These are phyloP conservation scores for Ceryle rudis DNA, from an alignment of 2,797 vertebrate species.

Conservation along the genomic window DNA sequence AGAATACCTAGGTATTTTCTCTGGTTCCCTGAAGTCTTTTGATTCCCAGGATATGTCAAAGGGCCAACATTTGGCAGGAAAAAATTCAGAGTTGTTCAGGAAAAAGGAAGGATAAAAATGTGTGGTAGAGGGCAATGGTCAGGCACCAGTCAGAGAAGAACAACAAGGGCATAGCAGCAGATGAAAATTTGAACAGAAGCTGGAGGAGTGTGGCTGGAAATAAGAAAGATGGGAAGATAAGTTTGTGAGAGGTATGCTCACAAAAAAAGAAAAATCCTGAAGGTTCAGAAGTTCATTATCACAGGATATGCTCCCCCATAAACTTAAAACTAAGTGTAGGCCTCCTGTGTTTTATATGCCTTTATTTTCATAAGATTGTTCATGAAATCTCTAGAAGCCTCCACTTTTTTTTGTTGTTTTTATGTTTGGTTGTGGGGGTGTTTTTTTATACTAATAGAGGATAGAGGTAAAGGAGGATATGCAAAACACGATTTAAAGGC, in stretches of 20 bases:
- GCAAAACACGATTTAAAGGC: neutral
- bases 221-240: neutral
- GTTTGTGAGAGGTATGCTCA: neutral
- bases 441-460: neutral
- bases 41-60: neutral
- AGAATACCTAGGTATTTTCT: neutral
- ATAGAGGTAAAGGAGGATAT: too few relatives aligned
- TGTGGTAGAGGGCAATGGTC: neutral
- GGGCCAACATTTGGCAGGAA: neutral
- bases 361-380: neutral
- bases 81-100: neutral
- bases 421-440: too few relatives aligned
- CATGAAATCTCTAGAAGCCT: neutral
- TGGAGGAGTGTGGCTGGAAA: neutral
- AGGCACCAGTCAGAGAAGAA: neutral
- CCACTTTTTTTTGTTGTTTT: neutral
- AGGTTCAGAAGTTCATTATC: neutral
- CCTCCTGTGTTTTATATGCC: neutral
- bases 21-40: neutral
- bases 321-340: neutral
- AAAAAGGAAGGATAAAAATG: neutral
- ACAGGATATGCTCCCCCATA: neutral
- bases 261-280: neutral
- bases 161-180: neutral
- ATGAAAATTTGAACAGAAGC: neutral